Conservation (phyloP, 1,140 invertebrate species). For the Macrosteles quadrilineatus region DNA sequence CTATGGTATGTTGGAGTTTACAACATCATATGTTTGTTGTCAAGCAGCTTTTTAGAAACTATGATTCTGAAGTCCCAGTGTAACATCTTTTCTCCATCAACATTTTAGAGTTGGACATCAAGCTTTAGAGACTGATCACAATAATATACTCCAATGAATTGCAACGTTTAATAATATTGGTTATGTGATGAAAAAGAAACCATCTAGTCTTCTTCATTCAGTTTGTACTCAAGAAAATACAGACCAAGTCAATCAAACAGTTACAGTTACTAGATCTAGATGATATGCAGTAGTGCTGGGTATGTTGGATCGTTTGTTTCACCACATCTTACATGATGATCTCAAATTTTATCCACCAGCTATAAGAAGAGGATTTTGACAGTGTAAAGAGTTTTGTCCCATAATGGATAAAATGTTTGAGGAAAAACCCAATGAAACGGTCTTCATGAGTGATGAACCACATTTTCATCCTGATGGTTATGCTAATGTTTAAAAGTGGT, state of each 20-base stretch:
- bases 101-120: slow-evolving; percentile 30
- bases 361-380: slow-evolving; percentile 23
- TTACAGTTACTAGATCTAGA: slow-evolving; percentile 26
- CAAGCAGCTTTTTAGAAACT: slow-evolving; percentile 29
- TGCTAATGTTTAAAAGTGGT: slow-evolving; percentile 47
- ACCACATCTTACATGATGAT: slow-evolving; percentile 26
- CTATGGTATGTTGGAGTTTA: slow-evolving; percentile 30
- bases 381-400: slow-evolving; percentile 23
- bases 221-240: slow-evolving; percentile 36
- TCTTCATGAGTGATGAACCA: slow-evolving; percentile 46
- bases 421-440: slow-evolving; percentile 31
- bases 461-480: slow-evolving; percentile 47
- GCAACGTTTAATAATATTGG: slow-evolving; percentile 36
- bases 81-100: slow-evolving; percentile 27
- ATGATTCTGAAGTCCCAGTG: slow-evolving; percentile 29
- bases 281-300: slow-evolving; percentile 2
- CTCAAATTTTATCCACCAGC: slow-evolving; percentile 21
- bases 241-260: slow-evolving; percentile 2
- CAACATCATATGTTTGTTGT: slow-evolving; percentile 30
- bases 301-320: slow-evolving; percentile 18
- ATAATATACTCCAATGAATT: slow-evolving; percentile 34
- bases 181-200: slow-evolving; percentile 32
- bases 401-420: slow-evolving; percentile 20
- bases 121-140: slow-evolving; percentile 28
- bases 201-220: slow-evolving; percentile 33